Base-by-base conservation (phyloP, 2,113 vertebrate genomes). In the Hiodon tergisus region DNA sequence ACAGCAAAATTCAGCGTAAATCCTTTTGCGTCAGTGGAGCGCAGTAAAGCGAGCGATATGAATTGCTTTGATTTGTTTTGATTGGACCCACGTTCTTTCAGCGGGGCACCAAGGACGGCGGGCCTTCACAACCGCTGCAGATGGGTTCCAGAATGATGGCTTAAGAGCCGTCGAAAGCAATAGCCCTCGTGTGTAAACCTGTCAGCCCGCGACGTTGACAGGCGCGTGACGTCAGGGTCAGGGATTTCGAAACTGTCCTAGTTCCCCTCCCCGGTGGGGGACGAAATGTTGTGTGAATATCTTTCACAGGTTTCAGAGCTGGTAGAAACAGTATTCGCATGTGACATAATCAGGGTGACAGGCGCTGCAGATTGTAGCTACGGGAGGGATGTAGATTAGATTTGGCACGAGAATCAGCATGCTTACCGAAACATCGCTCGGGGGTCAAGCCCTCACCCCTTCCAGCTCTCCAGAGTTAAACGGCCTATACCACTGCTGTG, bases 1-100 rank as follows among this genome's bases (percentile, higher is more conserved):
- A 9, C 54, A 69, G n/a, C 68, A 69, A 69, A 69, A 69, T 54
- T 3, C 68, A 10, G 4, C 16, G 31, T 69, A 69, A 69, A 55
- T 69, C 68, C 54, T 14, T 52, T 11, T 52, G 16, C 31, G 52
- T 11, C 52, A 69, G 16, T 8, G 50, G 10, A 55, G 53, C 17
- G 9, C 2, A 8, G 55, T 16, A 54, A 69, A 69, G 31, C 31
- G 68, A 17, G 51, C 52, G 31, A n/a, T 69, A 14, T 9, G 55
- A 69, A 69, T 31, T 50, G 52, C 14, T 69, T 69, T 69, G 31
- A 69, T 55, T 69, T 69, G 68, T 69, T 54, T 69, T 54, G 68
- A 69, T 16, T 69, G 52, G 68, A 69, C 7, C 10, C 52, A 69
- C 51, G 68, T 69, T 69, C 52, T 11, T 52, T 55, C 51, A 69